Evolutionary conservation across 2,797 vertebrate genomes (phyloP).

Genomic region (Cetoscarus ocellatus): DNA sequence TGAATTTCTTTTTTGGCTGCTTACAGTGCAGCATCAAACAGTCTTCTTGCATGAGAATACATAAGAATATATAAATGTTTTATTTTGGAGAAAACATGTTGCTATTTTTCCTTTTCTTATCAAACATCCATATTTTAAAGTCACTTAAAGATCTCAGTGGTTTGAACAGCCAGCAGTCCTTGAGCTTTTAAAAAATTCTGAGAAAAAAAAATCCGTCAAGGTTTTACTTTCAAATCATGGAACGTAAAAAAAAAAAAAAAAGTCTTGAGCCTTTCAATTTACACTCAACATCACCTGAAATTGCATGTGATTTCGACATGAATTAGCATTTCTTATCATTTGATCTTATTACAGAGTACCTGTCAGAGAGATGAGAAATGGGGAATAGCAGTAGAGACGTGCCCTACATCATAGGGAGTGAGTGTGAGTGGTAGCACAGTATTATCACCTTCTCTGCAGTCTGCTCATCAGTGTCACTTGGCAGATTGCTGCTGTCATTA

Average conservation of each 20-base stretch:
- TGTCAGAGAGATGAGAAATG: constrained; percentile 75
- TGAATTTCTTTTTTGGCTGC: constrained; percentile 19
- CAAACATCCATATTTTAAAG: constrained; percentile 46
- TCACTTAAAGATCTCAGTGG: constrained; percentile 49
- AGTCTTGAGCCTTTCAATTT: constrained; percentile 57
- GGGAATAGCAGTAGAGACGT: constrained; percentile 69
- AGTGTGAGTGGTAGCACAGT: constrained; percentile 60
- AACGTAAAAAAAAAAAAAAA: constrained; percentile 32
- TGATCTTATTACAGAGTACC: constrained; percentile 71
- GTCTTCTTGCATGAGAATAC: constrained; percentile 4
- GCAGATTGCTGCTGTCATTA: constrained; percentile 78
- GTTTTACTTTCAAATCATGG: constrained; percentile 62
- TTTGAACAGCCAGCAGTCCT: constrained; percentile 42
- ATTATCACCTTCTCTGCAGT: constrained; percentile 65
- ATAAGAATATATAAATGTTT: constrained; percentile 32
- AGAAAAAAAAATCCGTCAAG: constrained; percentile 48
- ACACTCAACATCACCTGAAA: constrained; percentile 71
- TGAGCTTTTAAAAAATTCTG: constrained; percentile 47
- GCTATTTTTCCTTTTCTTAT: constrained; percentile 29
- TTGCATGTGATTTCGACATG: constrained; percentile 76
- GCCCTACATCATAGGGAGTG: constrained; percentile 71
- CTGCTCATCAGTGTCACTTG: constrained; percentile 77
- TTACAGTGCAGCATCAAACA: constrained; percentile 5
- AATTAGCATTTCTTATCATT: constrained; percentile 80
- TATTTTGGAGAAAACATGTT: not conserved